Base-by-base conservation (phyloP, 1,140 invertebrate species). In the Zaprionus taronus region DNA sequence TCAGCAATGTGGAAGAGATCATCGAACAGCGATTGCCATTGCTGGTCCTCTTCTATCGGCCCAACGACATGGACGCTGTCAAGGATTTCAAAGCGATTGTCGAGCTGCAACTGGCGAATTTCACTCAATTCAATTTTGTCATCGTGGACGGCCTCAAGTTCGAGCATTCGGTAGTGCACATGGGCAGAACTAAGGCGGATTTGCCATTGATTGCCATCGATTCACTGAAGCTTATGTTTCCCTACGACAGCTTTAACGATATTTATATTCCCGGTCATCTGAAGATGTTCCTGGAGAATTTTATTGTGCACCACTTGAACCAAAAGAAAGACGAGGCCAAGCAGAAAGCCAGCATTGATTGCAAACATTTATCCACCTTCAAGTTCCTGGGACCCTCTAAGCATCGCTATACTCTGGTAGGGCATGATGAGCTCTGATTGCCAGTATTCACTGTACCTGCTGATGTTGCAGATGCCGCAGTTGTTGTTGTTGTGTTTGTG, bases 351-450 rank as follows among this genome's bases (percentile, higher is more conserved):
- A 3, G 5, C 28, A 12, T 34, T 7, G 41, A 36, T n/a, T 12
- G 1, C 0, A 53, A 49, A 4, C 26, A 64, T 15, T 7, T 34
- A 17, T 84, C 81, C n/a, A 82, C 84, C 9, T 85, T 85, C 14
- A 77, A 80, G 64, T 26, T 81, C 9, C 53, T 87, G 74, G 78
- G 78, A 12, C 84, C 83, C 22, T 90, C 85, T 1, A 84, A 74
- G 70, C 70, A 86, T 69, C 83, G 83, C 47, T 86, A 86, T 53
- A 67, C 70, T 15, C 36, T 86, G n/a, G 63, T 90, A 28, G 56
- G n/a, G 11, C 85, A 80, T 44, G 86, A 89, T 67, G 85, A 90
- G 72, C 85, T 89, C 14, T 90, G 75, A 85, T 63, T 56, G 38
- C 15, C 17, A 15, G 36, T 17, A 12, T 66, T 22, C n/a, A 53